phyloP scores from a whole-genome alignment of 2,888 invertebrate genomes.

The Amphipoea oculea region DNA sequence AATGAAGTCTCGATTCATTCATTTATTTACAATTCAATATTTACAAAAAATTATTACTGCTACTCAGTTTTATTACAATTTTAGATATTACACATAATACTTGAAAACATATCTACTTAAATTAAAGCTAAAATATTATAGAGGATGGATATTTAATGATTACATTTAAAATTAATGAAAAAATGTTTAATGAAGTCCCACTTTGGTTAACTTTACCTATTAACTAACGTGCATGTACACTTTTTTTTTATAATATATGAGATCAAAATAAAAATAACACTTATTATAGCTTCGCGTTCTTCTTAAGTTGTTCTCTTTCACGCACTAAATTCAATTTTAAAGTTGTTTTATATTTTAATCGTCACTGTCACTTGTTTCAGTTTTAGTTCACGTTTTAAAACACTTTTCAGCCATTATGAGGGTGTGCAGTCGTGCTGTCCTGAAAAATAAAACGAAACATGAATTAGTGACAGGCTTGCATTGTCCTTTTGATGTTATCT shows the following conservation, averaged over 20 bases:
- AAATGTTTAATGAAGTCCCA: constrained; percentile 64
- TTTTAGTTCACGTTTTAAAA: background rate
- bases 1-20: constrained; percentile 37
- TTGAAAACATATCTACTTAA: constrained; percentile 43
- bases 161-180: constrained; percentile 47
- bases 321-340: constrained; percentile 20
- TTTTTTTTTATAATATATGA: constrained; percentile 41
- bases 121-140: constrained; percentile 46
- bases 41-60: constrained; percentile 51
- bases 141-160: constrained; percentile 38
- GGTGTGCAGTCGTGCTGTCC: constrained; percentile 72
- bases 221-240: constrained; percentile 45
- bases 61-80: constrained; percentile 55
- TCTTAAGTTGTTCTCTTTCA: constrained; percentile 78
- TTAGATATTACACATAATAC: constrained; percentile 55
- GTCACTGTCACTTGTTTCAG: constrained; percentile 49
- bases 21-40: constrained; percentile 69
- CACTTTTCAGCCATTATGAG: constrained; percentile 46
- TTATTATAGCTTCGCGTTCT: constrained; percentile 69
- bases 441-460: constrained; percentile 66
- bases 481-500: background rate
- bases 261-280: constrained; percentile 83
- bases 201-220: constrained; percentile 77
- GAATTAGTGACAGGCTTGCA: background rate
- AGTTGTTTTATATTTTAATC: constrained; percentile 22